Percentiles rank a stretch among this genome's conserved stretches.
phyloP scores from a whole-genome alignment of 2,888 invertebrate genomes.

The Xestia ashworthii region DNA sequence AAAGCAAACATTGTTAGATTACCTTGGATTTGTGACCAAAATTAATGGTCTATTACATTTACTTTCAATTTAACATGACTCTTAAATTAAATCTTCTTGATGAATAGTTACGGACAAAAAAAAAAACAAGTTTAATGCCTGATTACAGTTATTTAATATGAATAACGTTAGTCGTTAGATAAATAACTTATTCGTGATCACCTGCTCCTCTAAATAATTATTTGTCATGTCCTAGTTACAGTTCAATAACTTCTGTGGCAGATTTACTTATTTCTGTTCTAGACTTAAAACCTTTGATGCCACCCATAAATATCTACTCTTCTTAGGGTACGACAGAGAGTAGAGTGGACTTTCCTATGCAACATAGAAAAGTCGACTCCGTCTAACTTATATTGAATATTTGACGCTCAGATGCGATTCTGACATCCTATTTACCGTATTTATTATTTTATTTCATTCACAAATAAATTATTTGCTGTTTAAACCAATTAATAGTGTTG shows the following conservation, averaged over 20 bases:
- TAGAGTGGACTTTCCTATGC: too few species aligned
- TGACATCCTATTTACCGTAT: neutral
- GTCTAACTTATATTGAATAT: neutral
- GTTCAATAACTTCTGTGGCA: slow-evolving; percentile 27
- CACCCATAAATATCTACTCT: neutral
- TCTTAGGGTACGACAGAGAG: neutral
- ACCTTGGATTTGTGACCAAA: slow-evolving; percentile 39
- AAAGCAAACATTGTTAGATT: slow-evolving; percentile 39
- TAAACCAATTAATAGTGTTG: slow-evolving; percentile 29
- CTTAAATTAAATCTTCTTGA: slow-evolving; percentile 5
- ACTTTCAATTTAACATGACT: slow-evolving; percentile 29
- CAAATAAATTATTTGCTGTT: neutral
- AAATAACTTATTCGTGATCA: slow-evolving; percentile 17
- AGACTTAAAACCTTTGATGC: neutral
- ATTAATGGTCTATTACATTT: slow-evolving; percentile 28
- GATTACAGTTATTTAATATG: slow-evolving; percentile 25
- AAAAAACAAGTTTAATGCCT: slow-evolving; percentile 25
- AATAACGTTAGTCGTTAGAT: slow-evolving; percentile 5
- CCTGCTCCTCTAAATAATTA: slow-evolving; percentile 23
- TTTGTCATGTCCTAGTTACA: slow-evolving; percentile 20
- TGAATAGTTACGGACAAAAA: slow-evolving; percentile 10
- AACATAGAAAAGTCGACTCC: neutral
- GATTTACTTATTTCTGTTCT: neutral
- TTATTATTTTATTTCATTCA: neutral
- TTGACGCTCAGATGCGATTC: neutral